phyloP scores from a whole-genome alignment of 2,113 vertebrate genomes.

The Hydropotes inermis region DNA sequence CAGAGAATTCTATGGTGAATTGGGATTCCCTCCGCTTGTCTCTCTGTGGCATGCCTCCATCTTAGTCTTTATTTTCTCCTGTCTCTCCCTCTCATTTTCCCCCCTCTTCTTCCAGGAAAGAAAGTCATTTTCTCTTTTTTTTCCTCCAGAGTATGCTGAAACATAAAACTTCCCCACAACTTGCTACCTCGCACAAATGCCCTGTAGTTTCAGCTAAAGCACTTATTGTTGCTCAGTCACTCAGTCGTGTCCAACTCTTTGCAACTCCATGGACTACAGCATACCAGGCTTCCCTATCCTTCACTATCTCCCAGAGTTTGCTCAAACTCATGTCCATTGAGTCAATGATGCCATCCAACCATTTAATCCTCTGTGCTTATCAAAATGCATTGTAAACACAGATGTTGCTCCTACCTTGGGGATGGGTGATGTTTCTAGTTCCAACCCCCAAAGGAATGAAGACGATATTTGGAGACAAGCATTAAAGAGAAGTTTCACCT shows the following conservation, averaged over 20 bases:
- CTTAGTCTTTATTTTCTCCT: conserved; percentile 8
- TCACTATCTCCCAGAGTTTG: neutral
- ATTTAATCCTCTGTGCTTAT: neutral
- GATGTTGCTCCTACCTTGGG: neutral
- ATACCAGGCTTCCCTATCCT: neutral
- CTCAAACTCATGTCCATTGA: neutral
- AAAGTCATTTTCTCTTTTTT: conserved; percentile 29
- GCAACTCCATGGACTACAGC: neutral
- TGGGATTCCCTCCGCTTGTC: conserved; percentile 67
- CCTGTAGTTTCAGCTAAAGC: neutral
- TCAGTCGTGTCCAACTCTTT: neutral
- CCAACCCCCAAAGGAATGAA: neutral
- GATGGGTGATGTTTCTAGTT: neutral
- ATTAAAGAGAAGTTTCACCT: neutral
- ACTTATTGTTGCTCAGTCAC: neutral
- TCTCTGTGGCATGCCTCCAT: conserved; percentile 9
- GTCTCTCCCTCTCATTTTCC: neutral
- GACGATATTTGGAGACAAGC: neutral
- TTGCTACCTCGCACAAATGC: neutral
- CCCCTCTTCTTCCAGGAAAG: conserved; percentile 28
- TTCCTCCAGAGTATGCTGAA: neutral
- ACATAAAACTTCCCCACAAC: conserved; percentile 31
- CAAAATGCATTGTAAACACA: neutral
- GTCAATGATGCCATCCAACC: neutral
- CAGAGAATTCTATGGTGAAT: conserved; percentile 61